Percentiles rank a stretch among this genome's conserved stretches.
Evolutionary conservation across 2,113 vertebrate genomes (phyloP).

Genomic region (Sander lucioperca): DNA sequence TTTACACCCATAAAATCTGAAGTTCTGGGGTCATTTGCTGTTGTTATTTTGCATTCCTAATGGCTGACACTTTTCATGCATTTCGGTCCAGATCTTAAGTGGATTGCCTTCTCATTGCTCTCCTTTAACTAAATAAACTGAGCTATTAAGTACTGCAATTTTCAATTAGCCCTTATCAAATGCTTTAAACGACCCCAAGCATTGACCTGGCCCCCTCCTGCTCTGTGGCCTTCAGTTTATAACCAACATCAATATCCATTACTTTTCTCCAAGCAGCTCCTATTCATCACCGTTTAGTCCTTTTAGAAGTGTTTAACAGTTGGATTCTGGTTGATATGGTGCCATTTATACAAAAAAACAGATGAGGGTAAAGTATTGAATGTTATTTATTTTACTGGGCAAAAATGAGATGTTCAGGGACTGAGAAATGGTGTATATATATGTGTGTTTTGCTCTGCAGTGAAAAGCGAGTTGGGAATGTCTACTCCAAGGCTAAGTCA

Average conservation of each 20-base stretch:
- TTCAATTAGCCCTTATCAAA: conserved; percentile 15
- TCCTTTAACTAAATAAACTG: background rate
- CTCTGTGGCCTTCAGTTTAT: conserved; percentile 46
- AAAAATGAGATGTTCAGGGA: conserved; percentile 14
- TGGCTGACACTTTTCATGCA: background rate
- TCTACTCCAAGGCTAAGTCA: conserved; percentile 91
- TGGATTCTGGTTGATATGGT: conserved; percentile 11
- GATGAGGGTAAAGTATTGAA: background rate
- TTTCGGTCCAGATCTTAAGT: background rate
- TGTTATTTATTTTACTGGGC: background rate
- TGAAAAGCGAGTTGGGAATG: conserved; percentile 91
- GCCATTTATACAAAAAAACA: background rate
- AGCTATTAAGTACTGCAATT: conserved; percentile 12
- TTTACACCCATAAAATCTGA: background rate
- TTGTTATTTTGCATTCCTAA: conserved; percentile 16
- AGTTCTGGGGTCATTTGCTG: background rate
- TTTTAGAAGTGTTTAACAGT: background rate
- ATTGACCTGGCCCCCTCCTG: background rate
- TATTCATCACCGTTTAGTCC: conserved; percentile 20
- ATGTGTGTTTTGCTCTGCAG: conserved; percentile 79
- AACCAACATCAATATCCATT: conserved; percentile 33
- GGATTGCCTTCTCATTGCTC: background rate
- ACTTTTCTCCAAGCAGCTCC: conserved; percentile 5
- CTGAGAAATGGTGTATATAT: conserved; percentile 13
- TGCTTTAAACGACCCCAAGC: background rate